phyloP scores from a whole-genome alignment of 2,113 vertebrate species.

The Charina bottae region DNA sequence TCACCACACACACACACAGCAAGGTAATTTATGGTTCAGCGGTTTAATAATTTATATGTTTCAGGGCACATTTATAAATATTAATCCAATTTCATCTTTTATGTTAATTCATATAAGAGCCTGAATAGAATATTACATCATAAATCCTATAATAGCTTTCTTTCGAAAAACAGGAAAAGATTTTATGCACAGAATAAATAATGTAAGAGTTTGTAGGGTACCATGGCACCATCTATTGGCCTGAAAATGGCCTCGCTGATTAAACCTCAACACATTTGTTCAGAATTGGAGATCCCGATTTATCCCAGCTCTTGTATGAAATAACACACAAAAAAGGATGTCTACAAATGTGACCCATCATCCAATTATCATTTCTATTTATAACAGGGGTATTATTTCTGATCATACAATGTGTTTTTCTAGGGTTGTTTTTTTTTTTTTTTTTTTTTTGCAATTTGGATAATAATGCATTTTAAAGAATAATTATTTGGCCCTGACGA shows the following conservation, averaged over 20 bases:
- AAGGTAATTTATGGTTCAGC: not conserved
- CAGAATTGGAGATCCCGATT: not conserved
- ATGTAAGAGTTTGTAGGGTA: conserved; percentile 45
- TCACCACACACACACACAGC: not conserved
- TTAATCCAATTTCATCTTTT: conserved; percentile 41
- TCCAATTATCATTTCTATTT: not conserved
- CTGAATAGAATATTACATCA: conserved; percentile 42
- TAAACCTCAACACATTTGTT: not conserved
- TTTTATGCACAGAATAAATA: conserved; percentile 23
- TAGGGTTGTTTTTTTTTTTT: too few relatives aligned
- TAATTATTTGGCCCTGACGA: not conserved
- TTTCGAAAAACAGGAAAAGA: not conserved
- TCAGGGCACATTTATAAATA: conserved; percentile 39
- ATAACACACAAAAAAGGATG: not conserved
- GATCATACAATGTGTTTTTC: too few relatives aligned
- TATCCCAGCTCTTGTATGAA: not conserved
- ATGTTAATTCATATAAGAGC: conserved; percentile 42
- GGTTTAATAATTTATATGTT: not conserved
- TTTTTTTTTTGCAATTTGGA: too few relatives aligned
- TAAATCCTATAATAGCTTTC: conserved; percentile 32
- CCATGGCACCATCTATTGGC: conserved; percentile 73
- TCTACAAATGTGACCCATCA: not conserved
- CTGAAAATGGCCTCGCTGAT: not conserved
- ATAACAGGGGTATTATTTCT: not conserved
- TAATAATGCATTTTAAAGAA: not conserved